Evolutionary conservation across 2,888 invertebrate species (phyloP), one percentile per base, ranked within the genome.

Genomic region (Orthosia cruda): DNA sequence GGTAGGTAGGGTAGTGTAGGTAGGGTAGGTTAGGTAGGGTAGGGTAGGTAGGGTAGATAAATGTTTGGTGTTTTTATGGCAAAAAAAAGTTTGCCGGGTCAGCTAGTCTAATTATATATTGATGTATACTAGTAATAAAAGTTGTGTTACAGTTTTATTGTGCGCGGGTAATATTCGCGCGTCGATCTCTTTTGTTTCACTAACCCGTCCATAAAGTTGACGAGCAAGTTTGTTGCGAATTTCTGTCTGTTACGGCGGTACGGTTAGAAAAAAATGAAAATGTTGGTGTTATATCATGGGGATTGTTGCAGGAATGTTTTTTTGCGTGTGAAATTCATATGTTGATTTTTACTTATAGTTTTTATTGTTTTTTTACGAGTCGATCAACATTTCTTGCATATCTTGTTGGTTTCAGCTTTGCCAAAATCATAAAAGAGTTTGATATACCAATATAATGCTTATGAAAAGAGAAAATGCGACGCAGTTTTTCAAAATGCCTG

Each of bases 171-270:
- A 7, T 9, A 63, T 64, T 63, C n/a, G 26, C 1, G 54, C 13
- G 26, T 64, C 49, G 52, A 62, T 57, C 13, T 59, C 23, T 59
- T 77, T 78, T 32, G 58, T 57, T 68, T 64, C 3, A 55, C 45
- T n/a, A 15, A 61, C 15, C 20, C 15, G 26, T 15, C 2, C 15
- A 5, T 26, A 52, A 66, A 52, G 32, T 65, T 65, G 50, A 59
- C 12, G 12, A 52, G 13, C 13, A n/a, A 50, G 7, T 55, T 54
- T 40, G 47, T 63, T 59, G 20, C 23, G 32, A 66, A 58, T 62
- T 49, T 63, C 18, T 18, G 12, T 15, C 13, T 63, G n/a, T 47
- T 49, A 61, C 16, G 7, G 11, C 26, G 7, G 16, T 49, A 55
- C 3, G 4, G 16, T 15, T 47, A 3, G 23, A 20, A 52, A 2